These are phyloP conservation scores for Oenanthe melanoleuca DNA, from an alignment of 2,113 vertebrate species.

Conservation along the genomic window DNA sequence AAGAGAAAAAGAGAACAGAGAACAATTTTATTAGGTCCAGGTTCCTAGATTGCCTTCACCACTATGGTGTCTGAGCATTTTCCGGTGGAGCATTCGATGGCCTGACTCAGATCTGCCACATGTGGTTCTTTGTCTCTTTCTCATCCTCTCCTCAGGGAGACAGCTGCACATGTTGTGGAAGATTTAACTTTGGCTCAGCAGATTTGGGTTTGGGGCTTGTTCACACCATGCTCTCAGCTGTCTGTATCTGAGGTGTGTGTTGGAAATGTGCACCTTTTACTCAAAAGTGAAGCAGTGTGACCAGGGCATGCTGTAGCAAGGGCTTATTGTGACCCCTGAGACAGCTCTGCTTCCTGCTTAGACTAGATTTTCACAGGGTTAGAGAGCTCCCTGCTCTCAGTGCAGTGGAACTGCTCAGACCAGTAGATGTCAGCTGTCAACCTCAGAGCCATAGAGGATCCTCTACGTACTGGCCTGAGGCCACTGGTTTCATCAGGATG, in stretches of 20 bases:
- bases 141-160: not conserved
- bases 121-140: constrained; percentile 17
- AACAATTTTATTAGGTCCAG: not conserved
- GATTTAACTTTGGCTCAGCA: not conserved
- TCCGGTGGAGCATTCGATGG: not conserved
- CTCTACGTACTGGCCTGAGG: not conserved
- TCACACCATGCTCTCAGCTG: not conserved
- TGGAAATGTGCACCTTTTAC: not conserved
- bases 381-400: not conserved
- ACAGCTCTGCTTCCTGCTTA: not conserved
- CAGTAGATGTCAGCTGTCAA: not conserved
- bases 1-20: constrained; percentile 50
- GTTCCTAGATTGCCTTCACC: constrained; percentile 34
- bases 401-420: not conserved
- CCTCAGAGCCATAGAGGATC: not conserved
- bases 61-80: constrained; percentile 29
- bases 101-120: constrained; percentile 33
- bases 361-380: not conserved
- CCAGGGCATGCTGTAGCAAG: not conserved
- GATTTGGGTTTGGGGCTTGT: not conserved
- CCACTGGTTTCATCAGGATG: too few relatives aligned
- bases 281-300: accelerated
- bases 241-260: not conserved
- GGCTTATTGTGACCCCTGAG: not conserved
- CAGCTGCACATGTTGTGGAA: not conserved